Evolutionary conservation across 2,888 invertebrate species (phyloP).

Genomic region (Dynastes maya): DNA sequence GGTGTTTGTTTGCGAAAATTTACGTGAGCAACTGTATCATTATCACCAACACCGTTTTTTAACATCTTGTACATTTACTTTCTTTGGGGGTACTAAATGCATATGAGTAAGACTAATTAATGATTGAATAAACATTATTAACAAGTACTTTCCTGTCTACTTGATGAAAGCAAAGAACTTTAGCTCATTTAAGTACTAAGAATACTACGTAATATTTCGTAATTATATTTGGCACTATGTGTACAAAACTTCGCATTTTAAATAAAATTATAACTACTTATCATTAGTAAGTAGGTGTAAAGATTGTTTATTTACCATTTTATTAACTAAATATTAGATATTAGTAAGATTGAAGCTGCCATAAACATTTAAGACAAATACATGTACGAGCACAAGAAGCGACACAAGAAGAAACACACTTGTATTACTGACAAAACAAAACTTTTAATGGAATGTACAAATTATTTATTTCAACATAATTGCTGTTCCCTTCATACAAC

Average conservation of each 20-base stretch:
- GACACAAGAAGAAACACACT: conserved; percentile 48
- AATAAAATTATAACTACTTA: too few relatives aligned
- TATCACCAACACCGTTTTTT: too few relatives aligned
- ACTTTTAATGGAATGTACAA: conserved; percentile 83
- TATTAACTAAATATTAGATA: background rate
- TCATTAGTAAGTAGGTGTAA: background rate
- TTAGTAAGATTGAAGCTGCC: conserved; percentile 25
- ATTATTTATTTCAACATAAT: conserved; percentile 77
- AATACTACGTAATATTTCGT: background rate
- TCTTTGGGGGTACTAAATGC: too few relatives aligned
- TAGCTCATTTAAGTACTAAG: too few relatives aligned
- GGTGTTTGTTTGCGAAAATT: too few relatives aligned
- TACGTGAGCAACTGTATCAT: too few relatives aligned
- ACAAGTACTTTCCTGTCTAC: too few relatives aligned
- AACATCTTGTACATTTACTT: too few relatives aligned
- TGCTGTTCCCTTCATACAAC: conserved; percentile 76
- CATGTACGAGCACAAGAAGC: conserved; percentile 46
- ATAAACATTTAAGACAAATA: conserved; percentile 30
- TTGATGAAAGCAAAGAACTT: too few relatives aligned
- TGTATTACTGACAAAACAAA: conserved; percentile 50
- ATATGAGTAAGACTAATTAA: too few relatives aligned
- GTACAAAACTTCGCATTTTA: background rate
- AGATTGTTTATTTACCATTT: background rate
- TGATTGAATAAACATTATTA: too few relatives aligned
- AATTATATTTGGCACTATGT: background rate